Percentiles rank a stretch among this genome's conserved stretches.
Evolutionary conservation across 1,140 invertebrate species (phyloP).

Genomic region (Thrips palmi): DNA sequence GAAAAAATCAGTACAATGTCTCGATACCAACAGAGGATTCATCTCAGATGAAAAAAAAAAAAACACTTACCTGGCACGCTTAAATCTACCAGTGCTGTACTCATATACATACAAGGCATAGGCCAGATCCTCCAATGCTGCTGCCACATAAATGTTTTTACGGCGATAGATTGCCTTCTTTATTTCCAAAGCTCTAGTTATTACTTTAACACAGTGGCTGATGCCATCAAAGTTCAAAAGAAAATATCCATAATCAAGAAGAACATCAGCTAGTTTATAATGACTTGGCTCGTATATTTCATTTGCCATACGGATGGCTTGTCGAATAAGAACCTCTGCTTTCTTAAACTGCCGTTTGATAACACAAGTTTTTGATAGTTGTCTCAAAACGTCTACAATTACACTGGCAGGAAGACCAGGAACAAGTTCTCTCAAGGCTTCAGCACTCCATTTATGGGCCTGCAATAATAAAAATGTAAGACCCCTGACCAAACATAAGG

Average conservation of each 20-base stretch:
- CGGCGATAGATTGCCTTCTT: constrained; percentile 60
- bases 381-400: constrained; percentile 58
- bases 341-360: constrained; percentile 64
- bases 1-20: background rate
- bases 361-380: constrained; percentile 70
- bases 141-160: constrained; percentile 68
- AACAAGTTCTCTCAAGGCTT: constrained; percentile 45
- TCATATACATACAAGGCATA: constrained; percentile 83
- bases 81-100: constrained; percentile 74
- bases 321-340: constrained; percentile 60
- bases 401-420: constrained; percentile 36
- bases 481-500: background rate
- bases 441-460: constrained; percentile 44
- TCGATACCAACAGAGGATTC: background rate
- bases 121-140: constrained; percentile 74
- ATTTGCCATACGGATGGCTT: constrained; percentile 55
- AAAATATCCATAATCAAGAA: constrained; percentile 79
- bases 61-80: constrained; percentile 38
- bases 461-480: constrained; percentile 20
- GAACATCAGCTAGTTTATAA: constrained; percentile 61
- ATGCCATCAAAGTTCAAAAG: constrained; percentile 76
- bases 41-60: background rate
- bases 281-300: constrained; percentile 48
- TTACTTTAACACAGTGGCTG: constrained; percentile 43
- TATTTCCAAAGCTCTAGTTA: constrained; percentile 41